Conservation (phyloP, 2,888 invertebrate species). For the Pristionchus arcanus region DNA sequence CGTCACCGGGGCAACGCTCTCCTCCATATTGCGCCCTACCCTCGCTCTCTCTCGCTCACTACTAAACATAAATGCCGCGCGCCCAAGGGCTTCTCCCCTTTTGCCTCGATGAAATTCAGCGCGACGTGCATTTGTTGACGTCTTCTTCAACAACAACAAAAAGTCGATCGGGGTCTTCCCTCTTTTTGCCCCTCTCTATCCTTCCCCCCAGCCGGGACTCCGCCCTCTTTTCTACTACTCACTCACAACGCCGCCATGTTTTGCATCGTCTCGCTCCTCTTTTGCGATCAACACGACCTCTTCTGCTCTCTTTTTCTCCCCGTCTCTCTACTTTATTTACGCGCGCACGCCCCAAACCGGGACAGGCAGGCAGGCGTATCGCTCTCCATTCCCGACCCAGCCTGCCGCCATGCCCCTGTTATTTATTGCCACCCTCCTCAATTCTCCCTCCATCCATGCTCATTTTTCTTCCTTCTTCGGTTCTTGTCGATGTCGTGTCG, state of each 20-base stretch:
- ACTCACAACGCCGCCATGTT: slow-evolving; percentile 27
- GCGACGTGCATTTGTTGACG: neutral
- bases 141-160: slow-evolving; percentile 20
- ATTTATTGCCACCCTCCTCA: neutral
- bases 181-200: neutral
- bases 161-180: slow-evolving; percentile 12
- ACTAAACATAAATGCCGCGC: neutral
- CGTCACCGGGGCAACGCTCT: neutral
- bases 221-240: neutral
- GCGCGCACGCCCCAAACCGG: neutral
- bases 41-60: neutral
- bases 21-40: slow-evolving; percentile 8
- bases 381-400: neutral
- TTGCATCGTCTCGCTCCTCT: slow-evolving; percentile 11
- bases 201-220: slow-evolving; percentile 2
- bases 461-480: neutral
- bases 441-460: neutral
- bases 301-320: neutral
- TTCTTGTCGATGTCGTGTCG: slow-evolving; percentile 13
- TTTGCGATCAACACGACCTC: slow-evolving; percentile 4
- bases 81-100: neutral
- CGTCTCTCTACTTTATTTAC: slow-evolving; percentile 40
- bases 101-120: neutral
- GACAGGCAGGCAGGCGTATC: neutral
- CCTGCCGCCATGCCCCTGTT: neutral